Evolutionary conservation across 1,140 invertebrate genomes (phyloP), one percentile per base, ranked within the genome.

Genomic region (Drosophila pandora): DNA sequence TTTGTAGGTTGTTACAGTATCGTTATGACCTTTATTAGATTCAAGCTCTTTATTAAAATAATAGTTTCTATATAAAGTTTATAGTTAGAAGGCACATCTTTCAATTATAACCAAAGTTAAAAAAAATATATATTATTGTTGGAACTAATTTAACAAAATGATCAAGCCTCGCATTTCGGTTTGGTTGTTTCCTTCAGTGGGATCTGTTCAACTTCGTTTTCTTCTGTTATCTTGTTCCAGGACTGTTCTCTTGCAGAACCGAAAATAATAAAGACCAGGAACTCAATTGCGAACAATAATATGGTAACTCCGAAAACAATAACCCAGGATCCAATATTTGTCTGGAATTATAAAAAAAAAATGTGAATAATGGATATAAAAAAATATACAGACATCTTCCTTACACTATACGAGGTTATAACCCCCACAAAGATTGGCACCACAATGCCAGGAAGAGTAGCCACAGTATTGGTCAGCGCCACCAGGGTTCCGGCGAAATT

Each of bases 401-500:
- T 94, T 93, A 96, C 95, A 79, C 96, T 95, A 81, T 92, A 93
- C 61, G 95, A 92, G 17, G 96, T 97, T 3, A 98, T 90, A 56
- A 94, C 92, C 52, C 96, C 96, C 3, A 97, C 96, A 74, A 97
- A 94, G 30, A 95, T 92, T 0, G 97, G 97, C 7, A 97, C 96
- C 2, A 97, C 91, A 60, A 98, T 97, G n/a, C 97, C 97, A 12
- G 97, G 96, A 47, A 98, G 93, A 0, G 97, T 97, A 2, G 96
- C 97, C 58, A 96, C 93, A 0, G 95, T 96, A 90, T 98, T 98
- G 1, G 97, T 97, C 2, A 98, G 92, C 0, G 96, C 97, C 91
- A 98, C 95, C n/a, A 98, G 88, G 7, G 95, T 96, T 90, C 95
- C 96, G 28, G 97, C 96, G 91, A 95, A 97, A 83, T 97, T 96